Percentiles rank a stretch among this genome's conserved stretches.
Conservation (phyloP, 2,888 invertebrate genomes). For the Microplitis manilae region DNA sequence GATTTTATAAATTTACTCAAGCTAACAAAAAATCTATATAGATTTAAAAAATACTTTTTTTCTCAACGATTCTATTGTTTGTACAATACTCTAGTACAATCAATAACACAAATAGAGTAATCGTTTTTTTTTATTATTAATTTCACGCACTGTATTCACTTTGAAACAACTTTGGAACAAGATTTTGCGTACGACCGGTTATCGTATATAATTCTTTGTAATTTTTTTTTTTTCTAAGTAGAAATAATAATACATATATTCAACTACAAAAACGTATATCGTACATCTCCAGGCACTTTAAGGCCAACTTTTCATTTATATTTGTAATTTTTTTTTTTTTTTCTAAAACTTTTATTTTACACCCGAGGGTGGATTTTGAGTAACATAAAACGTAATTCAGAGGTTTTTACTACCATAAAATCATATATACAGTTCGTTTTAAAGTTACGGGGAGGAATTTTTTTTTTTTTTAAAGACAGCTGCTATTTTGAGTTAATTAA, state of each 20-base stretch:
- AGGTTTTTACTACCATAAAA: slow-evolving; percentile 5
- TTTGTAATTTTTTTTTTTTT: slow-evolving; percentile 7
- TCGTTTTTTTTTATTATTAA: not conserved
- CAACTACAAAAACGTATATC: not conserved
- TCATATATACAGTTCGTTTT: not conserved
- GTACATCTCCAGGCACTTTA: slow-evolving; percentile 3
- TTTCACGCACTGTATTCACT: not conserved
- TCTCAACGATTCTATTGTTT: not conserved
- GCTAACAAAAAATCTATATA: slow-evolving; percentile 15
- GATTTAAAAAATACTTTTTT: not conserved
- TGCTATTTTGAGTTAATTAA: slow-evolving; percentile 1
- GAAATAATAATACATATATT: slow-evolving; percentile 2
- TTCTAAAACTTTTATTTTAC: not conserved
- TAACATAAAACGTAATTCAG: slow-evolving; percentile 35
- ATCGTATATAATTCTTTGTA: not conserved
- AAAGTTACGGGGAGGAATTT: not conserved
- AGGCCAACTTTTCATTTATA: slow-evolving; percentile 10
- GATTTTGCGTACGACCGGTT: not conserved
- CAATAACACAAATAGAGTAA: not conserved
- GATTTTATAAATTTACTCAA: slow-evolving; percentile 29
- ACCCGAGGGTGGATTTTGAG: slow-evolving; percentile 33
- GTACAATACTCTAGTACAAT: not conserved
- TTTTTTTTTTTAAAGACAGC: not conserved
- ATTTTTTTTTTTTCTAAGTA: not conserved
- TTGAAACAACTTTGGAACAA: not conserved